Evolutionary conservation across 1,140 invertebrate species (phyloP).

Genomic region (Dreissena rostriformis): DNA sequence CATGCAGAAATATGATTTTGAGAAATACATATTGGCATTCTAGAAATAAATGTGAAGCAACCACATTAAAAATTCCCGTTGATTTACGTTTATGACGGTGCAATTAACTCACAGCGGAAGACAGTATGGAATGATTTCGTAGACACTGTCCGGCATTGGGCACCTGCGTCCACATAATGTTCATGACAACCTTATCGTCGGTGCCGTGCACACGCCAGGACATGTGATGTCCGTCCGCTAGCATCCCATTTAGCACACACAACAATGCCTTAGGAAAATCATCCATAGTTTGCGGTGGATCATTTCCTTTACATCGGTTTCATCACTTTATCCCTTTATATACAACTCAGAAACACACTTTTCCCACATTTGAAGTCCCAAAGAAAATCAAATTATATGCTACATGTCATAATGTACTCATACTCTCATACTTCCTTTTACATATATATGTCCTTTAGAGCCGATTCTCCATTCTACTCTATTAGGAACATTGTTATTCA

Average conservation of each 20-base stretch:
- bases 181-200: constrained; percentile 53
- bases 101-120: constrained; percentile 15
- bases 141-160: background rate
- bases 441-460: too few relatives aligned
- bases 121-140: constrained; percentile 12
- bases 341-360: too few relatives aligned
- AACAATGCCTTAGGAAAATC: constrained; percentile 42
- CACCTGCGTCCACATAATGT: constrained; percentile 45
- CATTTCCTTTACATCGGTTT: too few relatives aligned
- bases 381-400: too few relatives aligned
- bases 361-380: too few relatives aligned
- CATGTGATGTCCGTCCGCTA: constrained; percentile 14
- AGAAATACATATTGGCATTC: background rate
- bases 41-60: background rate
- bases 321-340: too few relatives aligned
- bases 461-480: too few relatives aligned
- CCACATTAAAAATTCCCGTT: background rate
- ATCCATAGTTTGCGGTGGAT: constrained; percentile 18
- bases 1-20: background rate
- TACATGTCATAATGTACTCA: too few relatives aligned
- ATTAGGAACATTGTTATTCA: too few relatives aligned
- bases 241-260: constrained; percentile 36
- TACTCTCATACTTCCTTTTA: too few relatives aligned
- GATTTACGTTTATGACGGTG: background rate
- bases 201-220: constrained; percentile 48